phyloP scores from a whole-genome alignment of 1,140 invertebrate genomes.

The Catajapyx aquilonaris region DNA sequence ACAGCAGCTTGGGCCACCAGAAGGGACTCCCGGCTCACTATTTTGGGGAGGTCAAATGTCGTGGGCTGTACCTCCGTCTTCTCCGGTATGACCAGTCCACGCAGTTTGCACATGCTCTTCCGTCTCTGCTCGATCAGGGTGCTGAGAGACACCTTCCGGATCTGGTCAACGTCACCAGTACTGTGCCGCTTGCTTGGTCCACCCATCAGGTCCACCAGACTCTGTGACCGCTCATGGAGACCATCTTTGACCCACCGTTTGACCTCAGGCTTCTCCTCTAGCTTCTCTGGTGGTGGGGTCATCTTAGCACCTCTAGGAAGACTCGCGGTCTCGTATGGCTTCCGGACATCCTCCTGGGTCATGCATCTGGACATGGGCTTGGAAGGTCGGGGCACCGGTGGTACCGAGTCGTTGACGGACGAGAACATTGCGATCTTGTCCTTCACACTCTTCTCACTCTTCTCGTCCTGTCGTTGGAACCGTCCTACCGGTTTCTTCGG shows the following conservation, averaged over 20 bases:
- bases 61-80: conserved; percentile 24
- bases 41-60: conserved; percentile 49
- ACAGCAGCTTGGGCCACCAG: conserved; percentile 11
- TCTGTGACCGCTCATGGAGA: conserved; percentile 23
- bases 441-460: conserved; percentile 52
- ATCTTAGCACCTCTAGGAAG: background rate
- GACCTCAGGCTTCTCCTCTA: conserved; percentile 11
- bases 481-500: conserved; percentile 11
- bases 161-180: conserved; percentile 6
- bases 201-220: conserved; percentile 23
- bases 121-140: conserved; percentile 54
- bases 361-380: background rate
- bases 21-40: conserved; percentile 39
- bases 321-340: background rate
- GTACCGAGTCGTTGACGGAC: conserved; percentile 17
- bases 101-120: conserved; percentile 56
- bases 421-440: conserved; percentile 81
- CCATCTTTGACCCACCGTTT: conserved; percentile 4
- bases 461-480: conserved; percentile 36
- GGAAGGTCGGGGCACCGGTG: conserved; percentile 15
- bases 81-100: conserved; percentile 69
- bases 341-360: background rate
- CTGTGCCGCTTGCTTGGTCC: conserved; percentile 16
- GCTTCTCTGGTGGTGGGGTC: background rate
- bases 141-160: conserved; percentile 32